Percentiles rank a stretch among this genome's conserved stretches.
Evolutionary conservation across 2,113 vertebrate genomes (phyloP).

Genomic region (Poecilia latipinna): DNA sequence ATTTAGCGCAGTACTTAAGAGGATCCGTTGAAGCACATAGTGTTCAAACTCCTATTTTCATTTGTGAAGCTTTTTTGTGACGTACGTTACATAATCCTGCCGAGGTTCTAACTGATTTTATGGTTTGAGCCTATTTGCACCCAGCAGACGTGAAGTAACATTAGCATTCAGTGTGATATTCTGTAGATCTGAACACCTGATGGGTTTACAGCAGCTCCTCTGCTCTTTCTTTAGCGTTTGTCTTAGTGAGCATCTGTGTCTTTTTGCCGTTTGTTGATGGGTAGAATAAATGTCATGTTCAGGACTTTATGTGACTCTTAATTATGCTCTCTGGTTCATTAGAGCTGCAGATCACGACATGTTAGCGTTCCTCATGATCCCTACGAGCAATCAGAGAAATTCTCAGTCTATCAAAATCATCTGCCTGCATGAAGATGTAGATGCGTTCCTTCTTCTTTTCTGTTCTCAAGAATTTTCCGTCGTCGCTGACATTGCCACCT

Average conservation of each 20-base stretch:
- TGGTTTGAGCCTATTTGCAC: not conserved
- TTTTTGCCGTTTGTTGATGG: slow-evolving; percentile 2
- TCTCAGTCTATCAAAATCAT: not conserved
- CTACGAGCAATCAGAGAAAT: not conserved
- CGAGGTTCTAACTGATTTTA: slow-evolving; percentile 8
- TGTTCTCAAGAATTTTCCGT: slow-evolving; percentile 14
- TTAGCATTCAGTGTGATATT: not conserved
- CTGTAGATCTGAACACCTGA: not conserved
- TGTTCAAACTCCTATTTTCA: not conserved
- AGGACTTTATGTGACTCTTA: not conserved
- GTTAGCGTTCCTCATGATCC: not conserved
- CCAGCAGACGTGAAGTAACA: not conserved
- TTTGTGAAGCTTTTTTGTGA: not conserved
- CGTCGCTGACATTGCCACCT: slow-evolving; percentile 35
- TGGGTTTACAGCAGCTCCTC: not conserved
- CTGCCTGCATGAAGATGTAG: slow-evolving; percentile 15
- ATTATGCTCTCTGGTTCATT: not conserved
- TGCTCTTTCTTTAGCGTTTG: slow-evolving; percentile 3
- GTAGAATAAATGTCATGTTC: not conserved
- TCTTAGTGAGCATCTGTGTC: not conserved
- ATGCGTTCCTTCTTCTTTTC: slow-evolving; percentile 9
- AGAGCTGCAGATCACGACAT: not conserved
- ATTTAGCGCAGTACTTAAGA: not conserved
- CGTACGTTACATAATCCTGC: not conserved
- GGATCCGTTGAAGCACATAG: not conserved